A percentile compares a stretch with the other conserved stretches of the same genome.
phyloP scores from a whole-genome alignment of 64 coral and sea anemone genomes.

The Actinia tenebrosa region DNA sequence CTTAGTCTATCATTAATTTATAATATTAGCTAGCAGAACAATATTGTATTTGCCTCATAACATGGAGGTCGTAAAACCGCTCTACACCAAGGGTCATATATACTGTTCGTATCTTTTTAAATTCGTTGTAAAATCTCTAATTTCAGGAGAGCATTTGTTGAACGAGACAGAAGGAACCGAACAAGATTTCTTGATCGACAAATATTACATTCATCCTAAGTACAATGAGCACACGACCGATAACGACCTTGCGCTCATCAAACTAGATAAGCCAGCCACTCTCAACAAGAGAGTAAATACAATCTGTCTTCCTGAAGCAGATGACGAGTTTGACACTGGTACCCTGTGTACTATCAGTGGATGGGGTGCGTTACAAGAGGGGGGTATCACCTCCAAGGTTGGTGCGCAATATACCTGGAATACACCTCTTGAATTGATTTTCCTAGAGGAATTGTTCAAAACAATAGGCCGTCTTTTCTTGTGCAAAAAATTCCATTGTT shows the following conservation, averaged over 20 bases:
- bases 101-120: not conserved
- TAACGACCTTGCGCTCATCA: slow-evolving; percentile 63
- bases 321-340: slow-evolving; percentile 41
- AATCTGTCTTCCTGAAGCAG: slow-evolving; percentile 59
- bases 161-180: slow-evolving; percentile 62
- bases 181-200: slow-evolving; percentile 61
- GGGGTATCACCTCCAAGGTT: slow-evolving; percentile 8
- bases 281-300: slow-evolving; percentile 68
- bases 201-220: slow-evolving; percentile 54
- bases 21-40: too few relatives aligned
- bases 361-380: slow-evolving; percentile 50
- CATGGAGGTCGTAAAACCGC: too few relatives aligned
- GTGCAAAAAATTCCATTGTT: too few relatives aligned
- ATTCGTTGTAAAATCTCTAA: not conserved
- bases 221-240: slow-evolving; percentile 56
- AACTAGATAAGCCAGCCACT: slow-evolving; percentile 51
- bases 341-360: slow-evolving; percentile 61
- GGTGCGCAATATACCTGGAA: not conserved
- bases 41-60: too few relatives aligned
- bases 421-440: too few relatives aligned
- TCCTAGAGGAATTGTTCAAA: too few relatives aligned
- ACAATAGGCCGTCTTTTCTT: too few relatives aligned
- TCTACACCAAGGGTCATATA: too few relatives aligned
- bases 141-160: slow-evolving; percentile 50
- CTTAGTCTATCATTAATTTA: too few relatives aligned